These are phyloP conservation scores for Cyanoramphus novaezelandiae DNA, from an alignment of 2,113 vertebrate genomes.

Conservation along the genomic window DNA sequence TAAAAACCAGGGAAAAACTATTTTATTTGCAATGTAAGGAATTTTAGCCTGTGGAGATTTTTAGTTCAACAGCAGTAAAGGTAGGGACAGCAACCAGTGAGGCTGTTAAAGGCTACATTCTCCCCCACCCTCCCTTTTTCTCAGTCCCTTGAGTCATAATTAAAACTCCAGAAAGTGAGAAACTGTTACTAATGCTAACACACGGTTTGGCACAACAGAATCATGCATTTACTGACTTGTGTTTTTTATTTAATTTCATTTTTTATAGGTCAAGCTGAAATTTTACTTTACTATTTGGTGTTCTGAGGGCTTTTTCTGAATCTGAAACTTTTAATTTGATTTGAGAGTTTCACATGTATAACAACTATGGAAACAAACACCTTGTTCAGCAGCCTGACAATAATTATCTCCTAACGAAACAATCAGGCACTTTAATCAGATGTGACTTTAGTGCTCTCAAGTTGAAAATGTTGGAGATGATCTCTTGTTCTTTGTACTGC, in stretches of 20 bases:
- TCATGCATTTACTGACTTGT: slow-evolving; percentile 69
- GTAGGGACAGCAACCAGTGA: slow-evolving; percentile 76
- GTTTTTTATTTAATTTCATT: slow-evolving; percentile 71
- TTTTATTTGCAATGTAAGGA: slow-evolving; percentile 86
- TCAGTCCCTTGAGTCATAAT: slow-evolving; percentile 80
- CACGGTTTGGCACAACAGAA: slow-evolving; percentile 73
- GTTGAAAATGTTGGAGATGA: slow-evolving; percentile 17
- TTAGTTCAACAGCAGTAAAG: slow-evolving; percentile 79
- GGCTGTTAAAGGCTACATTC: slow-evolving; percentile 75
- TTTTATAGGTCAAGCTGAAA: slow-evolving; percentile 70
- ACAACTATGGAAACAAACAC: slow-evolving; percentile 49
- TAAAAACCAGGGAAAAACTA: slow-evolving; percentile 88
- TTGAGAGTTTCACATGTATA: slow-evolving; percentile 59
- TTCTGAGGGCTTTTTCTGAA: slow-evolving; percentile 72
- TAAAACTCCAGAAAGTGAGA: slow-evolving; percentile 81
- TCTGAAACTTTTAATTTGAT: slow-evolving; percentile 49
- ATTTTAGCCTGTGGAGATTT: slow-evolving; percentile 83
- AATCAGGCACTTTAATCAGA: slow-evolving; percentile 44
- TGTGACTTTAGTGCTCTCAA: slow-evolving; percentile 8
- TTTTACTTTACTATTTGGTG: slow-evolving; percentile 66
- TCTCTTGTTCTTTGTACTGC: slow-evolving; percentile 1
- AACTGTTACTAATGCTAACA: slow-evolving; percentile 75
- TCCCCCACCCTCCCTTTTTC: slow-evolving; percentile 59
- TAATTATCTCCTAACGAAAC: slow-evolving; percentile 41
- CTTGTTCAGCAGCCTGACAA: slow-evolving; percentile 26